Base-by-base conservation (phyloP, 2,797 vertebrate genomes). In the Poeciliopsis paucimaculata region DNA sequence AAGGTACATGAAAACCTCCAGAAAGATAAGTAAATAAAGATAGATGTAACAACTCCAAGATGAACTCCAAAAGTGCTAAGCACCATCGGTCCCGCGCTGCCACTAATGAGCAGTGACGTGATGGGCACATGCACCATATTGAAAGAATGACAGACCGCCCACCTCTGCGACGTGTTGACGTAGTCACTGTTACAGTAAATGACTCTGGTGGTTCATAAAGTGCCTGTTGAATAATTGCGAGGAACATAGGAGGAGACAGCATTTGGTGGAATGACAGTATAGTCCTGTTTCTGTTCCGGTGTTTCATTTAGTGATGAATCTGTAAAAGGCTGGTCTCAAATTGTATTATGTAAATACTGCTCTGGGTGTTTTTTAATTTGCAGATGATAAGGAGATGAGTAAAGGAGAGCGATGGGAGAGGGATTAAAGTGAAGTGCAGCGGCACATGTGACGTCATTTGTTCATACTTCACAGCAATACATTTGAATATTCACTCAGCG, bases 401-500 rank as follows among this genome's bases (percentile, higher is more conserved):
- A 87, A 88, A 79, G 77, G 83, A 79, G 13, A 53, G 83, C 57
- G 71, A 91, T 84, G 87, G 89, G 88, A 46, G 66, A 82, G 68
- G 89, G 90, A 92, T 93, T 90, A 90, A 77, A 82, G 77, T 75
- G 78, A 87, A 88, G 89, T 88, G 86, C 82, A 84, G 80, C 87
- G 85, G 78, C 85, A 85, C 87, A 83, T 86, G 78, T 87, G 84
- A 91, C 89, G 91, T 91, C 86, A 89, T 84, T 86, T 84, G 84
- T 87, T 90, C 73, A 75, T 83, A 90, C 83, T 91, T 87, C 84
- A 77, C 84, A 85, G 87, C 81, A 77, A 70, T 75, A 78, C 79
- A 81, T 91, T 82, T 89, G 85, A 91, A 89, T 89, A 93, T 89
- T 88, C 82, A 90, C 88, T 89, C 78, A 75, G 77, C 81, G 87